Conservation (phyloP, 2,888 invertebrate species). For the Agapostemon virescens region DNA sequence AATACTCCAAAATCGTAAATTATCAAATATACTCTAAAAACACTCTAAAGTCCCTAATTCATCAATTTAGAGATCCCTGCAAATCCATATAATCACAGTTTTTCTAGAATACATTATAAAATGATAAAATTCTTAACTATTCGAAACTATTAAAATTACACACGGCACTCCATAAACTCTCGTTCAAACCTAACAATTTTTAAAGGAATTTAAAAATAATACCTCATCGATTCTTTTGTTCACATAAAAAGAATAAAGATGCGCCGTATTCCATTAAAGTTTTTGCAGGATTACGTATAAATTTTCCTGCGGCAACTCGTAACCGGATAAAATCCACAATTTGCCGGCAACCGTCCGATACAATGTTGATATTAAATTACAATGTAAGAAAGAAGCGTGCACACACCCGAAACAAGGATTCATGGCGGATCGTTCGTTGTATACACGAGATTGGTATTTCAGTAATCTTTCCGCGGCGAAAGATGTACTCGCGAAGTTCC, state of each 20-base stretch:
- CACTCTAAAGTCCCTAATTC: too few relatives aligned
- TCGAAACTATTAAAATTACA: not conserved
- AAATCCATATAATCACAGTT: too few relatives aligned
- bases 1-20: too few relatives aligned
- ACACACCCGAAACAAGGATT: constrained; percentile 17
- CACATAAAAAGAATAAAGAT: not conserved
- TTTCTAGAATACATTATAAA: not conserved
- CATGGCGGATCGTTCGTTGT: constrained; percentile 17
- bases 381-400: not conserved
- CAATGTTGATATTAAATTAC: constrained; percentile 1
- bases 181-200: not conserved
- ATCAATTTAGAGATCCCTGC: too few relatives aligned
- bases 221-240: not conserved
- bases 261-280: not conserved
- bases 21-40: too few relatives aligned
- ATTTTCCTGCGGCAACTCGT: not conserved
- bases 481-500: constrained; percentile 25
- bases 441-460: constrained; percentile 22
- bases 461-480: constrained; percentile 6
- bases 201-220: not conserved
- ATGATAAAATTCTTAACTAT: not conserved
- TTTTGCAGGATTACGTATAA: not conserved
- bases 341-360: not conserved
- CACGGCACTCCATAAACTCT: not conserved
- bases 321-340: not conserved